These are phyloP conservation scores for Ladona fulva DNA, from an alignment of 1,140 invertebrate genomes.

Conservation along the genomic window DNA sequence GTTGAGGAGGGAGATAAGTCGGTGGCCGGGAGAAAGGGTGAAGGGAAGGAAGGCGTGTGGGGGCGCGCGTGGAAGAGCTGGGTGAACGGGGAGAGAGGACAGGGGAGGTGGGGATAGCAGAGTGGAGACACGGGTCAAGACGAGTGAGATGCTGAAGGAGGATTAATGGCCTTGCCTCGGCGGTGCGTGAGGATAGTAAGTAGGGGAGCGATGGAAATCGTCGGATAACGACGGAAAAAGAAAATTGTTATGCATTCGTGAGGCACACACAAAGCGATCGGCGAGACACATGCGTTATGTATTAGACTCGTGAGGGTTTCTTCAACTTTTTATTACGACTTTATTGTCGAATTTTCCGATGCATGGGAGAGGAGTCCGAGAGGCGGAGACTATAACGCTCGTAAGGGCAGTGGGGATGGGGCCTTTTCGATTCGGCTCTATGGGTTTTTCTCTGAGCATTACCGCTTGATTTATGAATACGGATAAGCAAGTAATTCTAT, in stretches of 20 bases:
- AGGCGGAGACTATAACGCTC: too few species aligned
- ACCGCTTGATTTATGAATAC: too few species aligned
- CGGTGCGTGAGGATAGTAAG: not conserved
- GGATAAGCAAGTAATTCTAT: too few species aligned
- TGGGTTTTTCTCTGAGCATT: too few species aligned
- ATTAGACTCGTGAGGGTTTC: not conserved
- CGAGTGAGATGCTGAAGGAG: not conserved
- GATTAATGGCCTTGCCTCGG: not conserved
- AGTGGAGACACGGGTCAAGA: constrained; percentile 6
- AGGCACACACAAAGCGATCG: not conserved
- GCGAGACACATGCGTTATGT: not conserved
- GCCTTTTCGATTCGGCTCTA: too few species aligned
- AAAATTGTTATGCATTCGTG: not conserved
- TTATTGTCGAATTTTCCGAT: too few species aligned
- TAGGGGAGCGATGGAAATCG: not conserved
- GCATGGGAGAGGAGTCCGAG: too few species aligned
- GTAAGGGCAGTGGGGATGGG: too few species aligned
- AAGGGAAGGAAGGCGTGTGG: not conserved
- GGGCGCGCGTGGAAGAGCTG: not conserved
- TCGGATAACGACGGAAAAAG: not conserved
- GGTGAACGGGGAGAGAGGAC: not conserved
- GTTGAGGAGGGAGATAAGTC: not conserved
- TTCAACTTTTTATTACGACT: not conserved
- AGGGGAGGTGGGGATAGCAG: not conserved
- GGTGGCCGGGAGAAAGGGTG: not conserved